Conservation (phyloP, 2,113 vertebrate species). For the Mustela lutreola region DNA sequence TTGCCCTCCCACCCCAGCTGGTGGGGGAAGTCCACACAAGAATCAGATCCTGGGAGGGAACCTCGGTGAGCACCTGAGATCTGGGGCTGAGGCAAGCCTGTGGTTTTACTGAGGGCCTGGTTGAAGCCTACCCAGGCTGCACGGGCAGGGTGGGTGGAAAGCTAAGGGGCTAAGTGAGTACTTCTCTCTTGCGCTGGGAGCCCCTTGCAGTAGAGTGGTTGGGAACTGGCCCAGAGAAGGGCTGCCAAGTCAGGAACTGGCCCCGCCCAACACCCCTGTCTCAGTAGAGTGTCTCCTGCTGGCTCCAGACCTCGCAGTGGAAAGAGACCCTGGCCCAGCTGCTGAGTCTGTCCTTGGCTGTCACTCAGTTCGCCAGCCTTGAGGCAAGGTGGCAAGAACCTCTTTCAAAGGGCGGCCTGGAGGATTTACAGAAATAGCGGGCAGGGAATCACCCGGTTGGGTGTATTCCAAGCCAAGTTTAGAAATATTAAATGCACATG, state of each 20-base stretch:
- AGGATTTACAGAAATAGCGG: background rate
- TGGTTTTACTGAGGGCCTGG: background rate
- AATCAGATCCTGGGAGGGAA: background rate
- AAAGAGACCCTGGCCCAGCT: background rate
- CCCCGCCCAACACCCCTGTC: no score
- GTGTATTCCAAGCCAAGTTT: background rate
- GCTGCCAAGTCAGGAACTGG: background rate
- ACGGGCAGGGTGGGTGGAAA: background rate
- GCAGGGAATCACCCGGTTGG: background rate
- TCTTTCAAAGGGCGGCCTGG: background rate
- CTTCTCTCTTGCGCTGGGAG: background rate
- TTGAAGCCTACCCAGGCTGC: background rate
- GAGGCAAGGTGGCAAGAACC: background rate
- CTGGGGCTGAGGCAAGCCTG: background rate
- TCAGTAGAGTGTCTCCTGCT: background rate
- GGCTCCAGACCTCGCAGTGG: background rate
- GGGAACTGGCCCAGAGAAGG: background rate
- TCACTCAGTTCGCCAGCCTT: background rate
- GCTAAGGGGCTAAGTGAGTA: no score
- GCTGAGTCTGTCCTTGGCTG: background rate
- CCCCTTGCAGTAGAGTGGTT: background rate
- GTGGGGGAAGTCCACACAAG: background rate
- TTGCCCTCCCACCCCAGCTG: background rate
- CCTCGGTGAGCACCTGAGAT: background rate
- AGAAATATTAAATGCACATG: background rate